phyloP scores from a whole-genome alignment of 2,888 invertebrate species.

The Diaphora mendica region DNA sequence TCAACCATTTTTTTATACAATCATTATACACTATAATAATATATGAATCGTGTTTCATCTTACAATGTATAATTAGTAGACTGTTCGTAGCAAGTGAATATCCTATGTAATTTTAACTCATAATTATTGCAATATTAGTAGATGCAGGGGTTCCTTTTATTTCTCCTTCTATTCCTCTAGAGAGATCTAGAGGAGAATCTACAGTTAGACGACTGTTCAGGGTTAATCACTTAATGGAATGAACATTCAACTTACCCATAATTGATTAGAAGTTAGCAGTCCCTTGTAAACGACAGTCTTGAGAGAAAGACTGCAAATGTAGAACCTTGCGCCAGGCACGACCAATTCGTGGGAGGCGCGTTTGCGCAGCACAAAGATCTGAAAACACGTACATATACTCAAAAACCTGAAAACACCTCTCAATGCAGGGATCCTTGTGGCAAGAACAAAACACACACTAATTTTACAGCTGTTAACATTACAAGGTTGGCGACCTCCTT shows the following conservation, averaged over 20 bases:
- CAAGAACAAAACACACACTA: slow-evolving; percentile 48
- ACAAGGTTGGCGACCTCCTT: background rate
- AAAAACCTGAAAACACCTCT: slow-evolving; percentile 41
- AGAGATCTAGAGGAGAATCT: background rate
- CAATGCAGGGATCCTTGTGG: slow-evolving; percentile 32
- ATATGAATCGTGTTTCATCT: background rate
- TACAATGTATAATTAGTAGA: background rate
- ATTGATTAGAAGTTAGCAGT: slow-evolving; percentile 97
- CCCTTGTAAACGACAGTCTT: slow-evolving; percentile 98
- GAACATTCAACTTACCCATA: slow-evolving; percentile 87
- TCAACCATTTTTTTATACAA: background rate
- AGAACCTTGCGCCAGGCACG: slow-evolving; percentile 95
- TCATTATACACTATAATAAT: background rate
- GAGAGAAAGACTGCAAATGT: slow-evolving; percentile 97
- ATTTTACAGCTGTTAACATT: background rate
- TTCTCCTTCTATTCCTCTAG: too few relatives aligned
- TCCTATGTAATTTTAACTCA: background rate
- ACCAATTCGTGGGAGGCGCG: slow-evolving; percentile 95
- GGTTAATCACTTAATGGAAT: too few relatives aligned
- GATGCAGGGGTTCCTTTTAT: too few relatives aligned
- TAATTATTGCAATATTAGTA: too few relatives aligned
- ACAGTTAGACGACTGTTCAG: background rate
- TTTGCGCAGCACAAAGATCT: slow-evolving; percentile 97
- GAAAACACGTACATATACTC: slow-evolving; percentile 58
- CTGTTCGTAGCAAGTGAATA: background rate